Evolutionary conservation across 1,140 invertebrate species (phyloP).

Genomic region (Microplitis mediator): DNA sequence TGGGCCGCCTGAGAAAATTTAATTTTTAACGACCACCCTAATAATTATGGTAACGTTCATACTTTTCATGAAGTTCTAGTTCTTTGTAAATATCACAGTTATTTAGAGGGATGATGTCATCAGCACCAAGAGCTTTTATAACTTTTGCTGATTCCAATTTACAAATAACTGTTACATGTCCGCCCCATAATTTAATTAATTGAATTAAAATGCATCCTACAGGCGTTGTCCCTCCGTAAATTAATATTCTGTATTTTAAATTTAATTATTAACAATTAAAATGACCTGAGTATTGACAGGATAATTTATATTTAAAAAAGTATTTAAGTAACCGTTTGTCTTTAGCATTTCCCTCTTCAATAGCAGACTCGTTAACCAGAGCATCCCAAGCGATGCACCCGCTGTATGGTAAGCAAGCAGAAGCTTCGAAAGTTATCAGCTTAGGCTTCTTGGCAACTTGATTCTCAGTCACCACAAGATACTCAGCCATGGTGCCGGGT

Average conservation of each 20-base stretch:
- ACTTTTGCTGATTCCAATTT: conserved; percentile 61
- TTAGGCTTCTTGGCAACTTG: conserved; percentile 70
- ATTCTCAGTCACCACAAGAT: conserved; percentile 65
- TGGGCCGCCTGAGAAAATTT: no score
- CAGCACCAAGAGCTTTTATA: conserved; percentile 65
- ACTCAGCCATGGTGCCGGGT: conserved; percentile 68
- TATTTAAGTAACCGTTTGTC: conserved; percentile 64
- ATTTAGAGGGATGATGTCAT: conserved; percentile 62
- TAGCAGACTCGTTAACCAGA: conserved; percentile 63
- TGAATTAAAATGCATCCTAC: conserved; percentile 76
- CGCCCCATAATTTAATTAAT: conserved; percentile 72
- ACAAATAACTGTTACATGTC: conserved; percentile 66
- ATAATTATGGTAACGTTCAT: conserved; percentile 6
- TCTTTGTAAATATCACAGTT: conserved; percentile 56
- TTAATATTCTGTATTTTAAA: conserved; percentile 65
- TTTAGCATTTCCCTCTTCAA: conserved; percentile 62
- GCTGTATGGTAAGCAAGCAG: conserved; percentile 74
- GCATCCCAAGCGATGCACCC: conserved; percentile 73
- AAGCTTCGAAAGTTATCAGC: conserved; percentile 70
- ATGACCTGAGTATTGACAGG: conserved; percentile 1
- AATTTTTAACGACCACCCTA: no score
- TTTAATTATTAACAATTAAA: not conserved
- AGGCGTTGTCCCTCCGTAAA: conserved; percentile 73
- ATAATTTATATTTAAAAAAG: not conserved
- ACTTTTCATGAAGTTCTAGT: conserved; percentile 54